phyloP scores from a whole-genome alignment of 1,140 invertebrate genomes.

The Anthonomus grandis region DNA sequence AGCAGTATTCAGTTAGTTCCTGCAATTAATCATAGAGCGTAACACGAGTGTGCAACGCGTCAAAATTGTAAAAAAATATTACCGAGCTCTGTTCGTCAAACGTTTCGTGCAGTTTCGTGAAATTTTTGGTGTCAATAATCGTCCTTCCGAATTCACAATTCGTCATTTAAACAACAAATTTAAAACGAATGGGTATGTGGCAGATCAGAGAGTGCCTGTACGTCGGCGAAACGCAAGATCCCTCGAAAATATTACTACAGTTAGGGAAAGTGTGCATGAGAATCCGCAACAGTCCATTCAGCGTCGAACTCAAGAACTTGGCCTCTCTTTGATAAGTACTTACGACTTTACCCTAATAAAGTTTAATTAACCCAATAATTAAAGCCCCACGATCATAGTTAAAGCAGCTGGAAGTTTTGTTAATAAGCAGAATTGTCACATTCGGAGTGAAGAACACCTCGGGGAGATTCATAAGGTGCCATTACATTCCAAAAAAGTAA shows the following conservation, averaged over 20 bases:
- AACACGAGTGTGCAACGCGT: too few relatives aligned
- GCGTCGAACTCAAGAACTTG: slow-evolving; percentile 30
- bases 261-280: slow-evolving; percentile 28
- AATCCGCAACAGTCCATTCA: slow-evolving; percentile 27
- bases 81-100: too few relatives aligned
- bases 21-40: too few relatives aligned
- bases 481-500: too few relatives aligned
- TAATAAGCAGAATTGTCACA: slow-evolving; percentile 41
- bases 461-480: slow-evolving; percentile 7
- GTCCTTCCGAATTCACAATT: too few relatives aligned
- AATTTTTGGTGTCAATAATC: too few relatives aligned
- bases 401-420: slow-evolving; percentile 7
- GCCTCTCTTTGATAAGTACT: too few relatives aligned
- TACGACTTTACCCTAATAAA: slow-evolving; percentile 26
- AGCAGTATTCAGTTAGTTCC: too few relatives aligned
- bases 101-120: too few relatives aligned
- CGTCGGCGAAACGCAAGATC: slow-evolving; percentile 17
- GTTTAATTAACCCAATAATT: too few relatives aligned
- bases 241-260: slow-evolving; percentile 27
- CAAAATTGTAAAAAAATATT: too few relatives aligned
- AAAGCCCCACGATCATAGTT: slow-evolving; percentile 33
- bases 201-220: slow-evolving; percentile 18
- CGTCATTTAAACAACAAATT: too few relatives aligned
- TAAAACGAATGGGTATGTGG: slow-evolving; percentile 16
- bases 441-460: slow-evolving; percentile 39